Evolutionary conservation across 2,797 vertebrate species (phyloP), one percentile per base, ranked within the genome.

Genomic region (Sandelia bainsii): DNA sequence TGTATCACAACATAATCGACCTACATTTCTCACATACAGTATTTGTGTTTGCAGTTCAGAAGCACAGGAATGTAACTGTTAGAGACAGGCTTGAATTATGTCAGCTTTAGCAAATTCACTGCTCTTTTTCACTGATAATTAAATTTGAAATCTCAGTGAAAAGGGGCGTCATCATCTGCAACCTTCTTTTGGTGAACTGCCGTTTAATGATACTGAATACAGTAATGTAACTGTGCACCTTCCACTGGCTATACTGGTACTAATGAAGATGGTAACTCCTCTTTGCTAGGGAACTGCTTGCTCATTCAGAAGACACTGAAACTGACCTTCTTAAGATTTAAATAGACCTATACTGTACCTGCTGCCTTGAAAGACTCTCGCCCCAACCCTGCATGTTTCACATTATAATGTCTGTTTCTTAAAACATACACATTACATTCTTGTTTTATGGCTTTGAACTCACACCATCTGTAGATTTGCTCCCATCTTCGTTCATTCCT

Each of bases 401-500:
- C 34, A 0, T 59, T 62, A 42, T 2, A 3, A 29, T 16, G 29
- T 44, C 19, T n/a, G 13, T 25, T 49, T 54, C 7, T 29, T 48
- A 25, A 54, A 57, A 58, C 22, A 19, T 34, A 27, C 1, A 69
- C 1, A 59, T 27, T 46, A 63, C 6, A 14, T 48, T 7, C 22
- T 40, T 48, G 7, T 40, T 64, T 42, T n/a, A 27, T n/a, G 29
- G 44, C 32, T 66, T 54, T 59, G 29, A 64, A 39, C 12, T 40
- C 8, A 34, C 32, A 34, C 9, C 32, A 10, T 2, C 32, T 34
- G 2, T 9, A 8, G 32, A 34, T 34, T 10, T 34, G 32, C 32
- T 34, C 32, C 32, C 32, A 34, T 34, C 32, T 34, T 34, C 9
- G 9, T 9, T 34, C 8, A 34, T 34, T 10, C 10, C 3, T 10